Percentiles rank a stretch among this genome's conserved stretches.
phyloP scores from a whole-genome alignment of 2,888 invertebrate species.

The Ametastegia equiseti region DNA sequence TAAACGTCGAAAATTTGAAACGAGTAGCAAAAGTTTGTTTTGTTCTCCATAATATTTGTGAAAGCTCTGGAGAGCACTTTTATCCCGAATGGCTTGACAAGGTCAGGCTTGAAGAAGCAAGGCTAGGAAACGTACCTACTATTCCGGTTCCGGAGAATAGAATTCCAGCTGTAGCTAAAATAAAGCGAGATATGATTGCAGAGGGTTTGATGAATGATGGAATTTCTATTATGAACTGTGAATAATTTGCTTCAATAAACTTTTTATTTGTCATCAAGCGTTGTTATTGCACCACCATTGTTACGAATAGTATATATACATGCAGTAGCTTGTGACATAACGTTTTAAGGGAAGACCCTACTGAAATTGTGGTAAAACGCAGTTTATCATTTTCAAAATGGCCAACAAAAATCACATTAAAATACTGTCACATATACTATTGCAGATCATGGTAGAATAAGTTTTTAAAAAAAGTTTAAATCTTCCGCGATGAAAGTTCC shows the following conservation, averaged over 20 bases:
- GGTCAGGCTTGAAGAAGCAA: not conserved
- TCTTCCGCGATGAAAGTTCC: too few species aligned
- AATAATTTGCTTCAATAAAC: not conserved
- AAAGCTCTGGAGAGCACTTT: conserved; percentile 29
- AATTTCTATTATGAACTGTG: not conserved
- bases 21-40: conserved; percentile 40
- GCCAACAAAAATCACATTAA: too few species aligned
- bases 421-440: too few species aligned
- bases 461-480: too few species aligned
- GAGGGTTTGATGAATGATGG: not conserved
- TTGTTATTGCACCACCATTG: not conserved
- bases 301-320: too few species aligned
- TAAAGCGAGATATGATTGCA: conserved; percentile 20
- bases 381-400: too few species aligned
- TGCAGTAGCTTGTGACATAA: too few species aligned
- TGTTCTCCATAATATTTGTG: conserved; percentile 49
- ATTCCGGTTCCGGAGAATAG: conserved; percentile 18
- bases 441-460: too few species aligned
- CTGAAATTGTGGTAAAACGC: too few species aligned
- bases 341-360: too few species aligned
- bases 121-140: not conserved
- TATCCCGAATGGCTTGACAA: conserved; percentile 40
- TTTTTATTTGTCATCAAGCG: not conserved
- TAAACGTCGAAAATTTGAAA: conserved; percentile 40
- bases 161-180: not conserved